phyloP scores from a whole-genome alignment of 2,113 vertebrate species.

The Camelus dromedarius region DNA sequence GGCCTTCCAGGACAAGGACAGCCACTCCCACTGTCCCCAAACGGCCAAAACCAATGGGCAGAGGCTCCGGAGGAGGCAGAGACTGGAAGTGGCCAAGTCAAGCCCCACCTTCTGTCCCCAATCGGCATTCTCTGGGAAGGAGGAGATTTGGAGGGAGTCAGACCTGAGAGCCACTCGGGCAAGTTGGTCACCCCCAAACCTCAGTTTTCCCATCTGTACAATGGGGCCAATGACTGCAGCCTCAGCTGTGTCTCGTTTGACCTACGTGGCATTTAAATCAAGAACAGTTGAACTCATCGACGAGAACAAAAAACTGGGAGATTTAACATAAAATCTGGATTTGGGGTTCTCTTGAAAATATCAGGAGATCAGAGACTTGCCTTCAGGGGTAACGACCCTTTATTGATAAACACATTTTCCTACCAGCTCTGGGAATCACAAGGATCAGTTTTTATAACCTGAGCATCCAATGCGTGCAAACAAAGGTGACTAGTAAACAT shows the following conservation, averaged over 20 bases:
- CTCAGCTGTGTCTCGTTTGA: not conserved
- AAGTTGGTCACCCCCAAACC: not conserved
- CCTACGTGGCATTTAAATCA: not conserved
- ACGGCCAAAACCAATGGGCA: not conserved
- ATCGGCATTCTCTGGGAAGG: not conserved
- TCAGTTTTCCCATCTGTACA: not conserved
- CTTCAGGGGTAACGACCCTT: not conserved
- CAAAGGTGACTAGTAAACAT: not conserved
- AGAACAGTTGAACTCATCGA: not conserved
- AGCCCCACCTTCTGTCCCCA: fast-evolving
- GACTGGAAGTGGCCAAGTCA: not conserved
- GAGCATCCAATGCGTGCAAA: not conserved
- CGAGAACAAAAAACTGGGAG: not conserved
- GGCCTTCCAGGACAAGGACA: not conserved
- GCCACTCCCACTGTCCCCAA: not conserved
- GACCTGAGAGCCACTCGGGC: not conserved
- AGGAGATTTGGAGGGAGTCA: not conserved
- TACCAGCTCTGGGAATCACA: not conserved
- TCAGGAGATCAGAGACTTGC: not conserved
- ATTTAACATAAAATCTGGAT: not conserved
- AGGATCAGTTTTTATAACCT: not conserved
- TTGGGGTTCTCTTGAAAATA: not conserved
- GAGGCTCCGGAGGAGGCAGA: not conserved
- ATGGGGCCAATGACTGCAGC: fast-evolving
- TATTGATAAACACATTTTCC: not conserved